Conservation (phyloP, 2,113 vertebrate genomes). For the Peromyscus maniculatus region DNA sequence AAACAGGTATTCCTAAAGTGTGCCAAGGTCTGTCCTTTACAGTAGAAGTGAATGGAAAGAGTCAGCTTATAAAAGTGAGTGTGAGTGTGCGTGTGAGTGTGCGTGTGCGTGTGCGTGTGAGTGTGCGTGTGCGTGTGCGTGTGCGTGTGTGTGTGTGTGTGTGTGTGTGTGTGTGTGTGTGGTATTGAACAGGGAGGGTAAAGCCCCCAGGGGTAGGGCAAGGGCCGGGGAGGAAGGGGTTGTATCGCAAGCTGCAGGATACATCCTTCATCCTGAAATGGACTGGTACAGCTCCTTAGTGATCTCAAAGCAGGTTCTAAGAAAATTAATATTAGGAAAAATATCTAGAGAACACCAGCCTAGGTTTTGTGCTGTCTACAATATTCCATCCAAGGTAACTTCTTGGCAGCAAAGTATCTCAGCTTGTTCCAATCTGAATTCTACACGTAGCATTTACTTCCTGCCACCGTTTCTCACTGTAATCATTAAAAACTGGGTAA, state of each 20-base stretch:
- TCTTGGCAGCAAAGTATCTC: not conserved
- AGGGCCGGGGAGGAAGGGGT: fast-evolving
- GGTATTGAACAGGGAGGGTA: not conserved
- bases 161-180: not conserved
- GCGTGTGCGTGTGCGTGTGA: not conserved
- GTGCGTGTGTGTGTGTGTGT: not conserved
- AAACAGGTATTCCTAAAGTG: not conserved
- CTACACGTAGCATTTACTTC: not conserved
- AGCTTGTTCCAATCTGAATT: slow-evolving; percentile 17
- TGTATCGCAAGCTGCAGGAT: not conserved
- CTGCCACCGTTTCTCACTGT: not conserved
- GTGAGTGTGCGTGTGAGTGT: not conserved
- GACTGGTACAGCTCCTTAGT: not conserved
- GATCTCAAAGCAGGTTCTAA: not conserved
- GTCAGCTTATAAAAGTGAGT: not conserved
- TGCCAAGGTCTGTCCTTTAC: not conserved
- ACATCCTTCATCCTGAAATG: not conserved
- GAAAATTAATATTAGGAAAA: slow-evolving; percentile 1
- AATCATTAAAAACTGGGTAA: not conserved
- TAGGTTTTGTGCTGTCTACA: not conserved
- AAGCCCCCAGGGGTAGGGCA: not conserved
- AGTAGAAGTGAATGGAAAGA: not conserved
- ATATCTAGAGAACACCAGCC: not conserved
- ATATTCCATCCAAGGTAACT: slow-evolving; percentile 38
- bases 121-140: not conserved